Evolutionary conservation across 2,888 invertebrate genomes (phyloP), one percentile per base, ranked within the genome.

Genomic region (Gordius sp.): DNA sequence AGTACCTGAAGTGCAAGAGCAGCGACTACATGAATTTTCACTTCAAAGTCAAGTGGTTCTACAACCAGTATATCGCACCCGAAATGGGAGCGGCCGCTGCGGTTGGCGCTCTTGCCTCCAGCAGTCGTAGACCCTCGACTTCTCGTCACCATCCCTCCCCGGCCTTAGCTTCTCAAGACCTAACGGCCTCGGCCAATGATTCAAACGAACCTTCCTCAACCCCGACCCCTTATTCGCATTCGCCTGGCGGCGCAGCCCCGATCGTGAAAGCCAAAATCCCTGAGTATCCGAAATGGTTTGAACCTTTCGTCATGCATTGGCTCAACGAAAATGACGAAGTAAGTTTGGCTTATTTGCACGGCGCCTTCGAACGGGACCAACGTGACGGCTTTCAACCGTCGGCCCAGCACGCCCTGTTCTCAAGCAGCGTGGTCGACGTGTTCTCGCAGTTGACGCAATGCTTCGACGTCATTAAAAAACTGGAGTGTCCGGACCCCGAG

Each of bases 281-380:
- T 16, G 55, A 54, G 27, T 54, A 4, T 61, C 64, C 41, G 65
- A 76, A 75, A 61, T 99, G 93, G 93, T 99, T 99, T 70, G 93
- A 93, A 69, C 91, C 93, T n/a, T 99, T 97, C 71, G 97, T 99
- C 47, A 97, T 99, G 93, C 93, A 93, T 69, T 99, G 97, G 97
- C 76, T 99, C 41, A 93, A 93, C 67, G 97, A 97, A 70, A 99
- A 99, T 68, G 97, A 99, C 67, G 93, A 93, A 64, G 91, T 97
- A 1, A 93, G 91, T 0, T 75, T 97, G 66, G 97, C 97, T 70
- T 97, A 93, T 72, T 78, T 99, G 62, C 83, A 93, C 68, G 89
- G 91, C 70, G 97, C 97, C 64, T 99, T 93, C 71, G 86, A 82
- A 69, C 79, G 91, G 2, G 24, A 39, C 16, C 2, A 13, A 18